Conservation (phyloP, 2,113 vertebrate genomes). For the Ciconia boyciana region DNA sequence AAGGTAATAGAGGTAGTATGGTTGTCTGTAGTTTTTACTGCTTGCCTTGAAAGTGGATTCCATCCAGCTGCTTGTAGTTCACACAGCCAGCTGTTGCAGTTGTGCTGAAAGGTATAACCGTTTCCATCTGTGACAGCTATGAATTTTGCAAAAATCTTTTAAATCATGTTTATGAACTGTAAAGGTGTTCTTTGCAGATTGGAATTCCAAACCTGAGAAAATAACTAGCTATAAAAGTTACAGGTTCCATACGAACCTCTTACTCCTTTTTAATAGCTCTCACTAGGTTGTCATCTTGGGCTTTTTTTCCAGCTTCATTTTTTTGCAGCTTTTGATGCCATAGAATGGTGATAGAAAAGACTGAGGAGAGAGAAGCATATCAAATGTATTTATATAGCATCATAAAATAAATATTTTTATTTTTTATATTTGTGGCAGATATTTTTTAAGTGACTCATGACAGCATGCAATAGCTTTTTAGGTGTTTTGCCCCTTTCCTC, state of each 20-base stretch:
- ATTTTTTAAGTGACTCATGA: background rate
- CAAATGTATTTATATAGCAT: background rate
- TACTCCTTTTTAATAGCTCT: background rate
- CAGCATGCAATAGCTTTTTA: background rate
- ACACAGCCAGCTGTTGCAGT: conserved; percentile 50
- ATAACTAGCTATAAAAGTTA: background rate
- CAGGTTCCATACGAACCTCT: background rate
- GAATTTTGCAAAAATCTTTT: conserved; percentile 55
- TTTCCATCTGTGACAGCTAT: conserved; percentile 32
- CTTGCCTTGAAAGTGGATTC: conserved; percentile 14
- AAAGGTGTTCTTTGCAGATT: background rate
- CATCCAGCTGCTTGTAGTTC: conserved; percentile 43
- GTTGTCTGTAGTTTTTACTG: background rate
- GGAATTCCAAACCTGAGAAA: conserved; percentile 37
- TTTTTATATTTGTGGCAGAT: background rate
- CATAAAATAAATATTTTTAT: background rate
- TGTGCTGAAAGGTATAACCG: background rate
- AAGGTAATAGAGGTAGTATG: background rate
- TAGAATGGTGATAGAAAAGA: background rate
- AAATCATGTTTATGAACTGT: conserved; percentile 39
- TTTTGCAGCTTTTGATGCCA: background rate
- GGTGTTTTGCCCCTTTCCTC: background rate
- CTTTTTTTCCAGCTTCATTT: background rate
- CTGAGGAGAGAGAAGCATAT: background rate
- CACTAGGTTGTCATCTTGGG: background rate